Percentiles rank a stretch among this genome's conserved stretches.
Evolutionary conservation across 2,888 invertebrate species (phyloP).

Genomic region (Caenorhabditis sp.): DNA sequence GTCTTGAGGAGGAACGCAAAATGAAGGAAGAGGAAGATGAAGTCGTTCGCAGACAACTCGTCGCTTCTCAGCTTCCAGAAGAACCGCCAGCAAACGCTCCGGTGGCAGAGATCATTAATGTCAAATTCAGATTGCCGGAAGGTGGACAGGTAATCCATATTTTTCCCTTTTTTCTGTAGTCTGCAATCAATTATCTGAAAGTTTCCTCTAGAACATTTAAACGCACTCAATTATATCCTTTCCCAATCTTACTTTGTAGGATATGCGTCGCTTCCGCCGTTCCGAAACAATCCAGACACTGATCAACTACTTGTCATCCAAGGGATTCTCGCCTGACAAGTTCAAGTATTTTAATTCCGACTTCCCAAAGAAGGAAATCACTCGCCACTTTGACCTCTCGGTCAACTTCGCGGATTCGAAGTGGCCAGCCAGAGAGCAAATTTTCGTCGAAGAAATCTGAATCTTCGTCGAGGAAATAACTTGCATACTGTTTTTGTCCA

Average conservation of each 20-base stretch:
- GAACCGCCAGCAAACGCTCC: slow-evolving; percentile 74
- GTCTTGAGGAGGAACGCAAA: slow-evolving; percentile 64
- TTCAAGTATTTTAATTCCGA: slow-evolving; percentile 80
- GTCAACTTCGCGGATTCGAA: slow-evolving; percentile 91
- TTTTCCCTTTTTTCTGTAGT: no score
- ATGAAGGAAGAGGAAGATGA: slow-evolving; percentile 65
- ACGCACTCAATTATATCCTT: not conserved
- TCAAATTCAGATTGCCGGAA: slow-evolving; percentile 79
- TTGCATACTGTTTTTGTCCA: not conserved
- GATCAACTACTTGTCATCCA: slow-evolving; percentile 74
- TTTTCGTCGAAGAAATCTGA: slow-evolving; percentile 95
- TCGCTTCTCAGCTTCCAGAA: slow-evolving; percentile 71
- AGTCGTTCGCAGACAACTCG: slow-evolving; percentile 44
- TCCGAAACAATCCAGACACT: slow-evolving; percentile 70
- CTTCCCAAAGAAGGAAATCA: slow-evolving; percentile 80
- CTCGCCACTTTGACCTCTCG: slow-evolving; percentile 88
- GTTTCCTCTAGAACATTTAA: no score
- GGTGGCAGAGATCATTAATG: slow-evolving; percentile 66
- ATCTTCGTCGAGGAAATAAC: slow-evolving; percentile 84
- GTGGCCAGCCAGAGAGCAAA: slow-evolving; percentile 94
- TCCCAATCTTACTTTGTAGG: slow-evolving; percentile 34
- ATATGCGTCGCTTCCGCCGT: slow-evolving; percentile 78
- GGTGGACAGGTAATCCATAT: slow-evolving; percentile 68
- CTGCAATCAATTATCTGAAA: no score
- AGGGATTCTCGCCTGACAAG: slow-evolving; percentile 75